Percentiles rank a stretch among this genome's conserved stretches.
These are phyloP conservation scores for Poecilia wingei DNA, from an alignment of 2,797 vertebrate genomes.

Conservation along the genomic window DNA sequence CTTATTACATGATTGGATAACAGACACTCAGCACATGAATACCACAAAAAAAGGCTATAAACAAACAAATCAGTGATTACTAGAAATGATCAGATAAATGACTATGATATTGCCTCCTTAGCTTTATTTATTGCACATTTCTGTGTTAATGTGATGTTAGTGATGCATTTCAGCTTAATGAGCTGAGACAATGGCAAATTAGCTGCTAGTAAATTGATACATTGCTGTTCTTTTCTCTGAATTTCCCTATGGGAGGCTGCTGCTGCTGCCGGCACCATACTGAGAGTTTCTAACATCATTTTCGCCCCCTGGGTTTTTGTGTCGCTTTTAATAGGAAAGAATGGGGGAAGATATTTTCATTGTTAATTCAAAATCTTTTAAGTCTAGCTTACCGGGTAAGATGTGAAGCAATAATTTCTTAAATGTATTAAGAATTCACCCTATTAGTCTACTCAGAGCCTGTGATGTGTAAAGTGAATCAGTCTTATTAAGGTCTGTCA, in stretches of 20 bases:
- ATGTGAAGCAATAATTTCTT: not conserved
- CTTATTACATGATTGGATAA: conserved; percentile 41
- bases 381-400: not conserved
- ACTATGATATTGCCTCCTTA: conserved; percentile 48
- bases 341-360: not conserved
- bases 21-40: conserved; percentile 23
- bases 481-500: not conserved
- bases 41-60: conserved; percentile 6
- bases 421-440: not conserved
- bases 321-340: conserved; percentile 25
- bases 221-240: conserved; percentile 57
- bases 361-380: conserved; percentile 2
- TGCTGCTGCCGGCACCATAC: conserved; percentile 37
- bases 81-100: conserved; percentile 54
- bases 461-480: conserved; percentile 1
- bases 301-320: conserved; percentile 6
- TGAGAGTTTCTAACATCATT: conserved; percentile 13
- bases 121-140: conserved; percentile 65
- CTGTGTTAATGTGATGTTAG: conserved; percentile 64
- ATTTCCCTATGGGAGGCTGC: conserved; percentile 48
- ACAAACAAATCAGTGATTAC: conserved; percentile 55
- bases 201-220: conserved; percentile 64
- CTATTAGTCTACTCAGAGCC: not conserved
- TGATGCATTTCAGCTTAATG: conserved; percentile 63
- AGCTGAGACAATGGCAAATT: conserved; percentile 65